phyloP scores from a whole-genome alignment of 2,888 invertebrate genomes.

The Ormyrus pomaceus region DNA sequence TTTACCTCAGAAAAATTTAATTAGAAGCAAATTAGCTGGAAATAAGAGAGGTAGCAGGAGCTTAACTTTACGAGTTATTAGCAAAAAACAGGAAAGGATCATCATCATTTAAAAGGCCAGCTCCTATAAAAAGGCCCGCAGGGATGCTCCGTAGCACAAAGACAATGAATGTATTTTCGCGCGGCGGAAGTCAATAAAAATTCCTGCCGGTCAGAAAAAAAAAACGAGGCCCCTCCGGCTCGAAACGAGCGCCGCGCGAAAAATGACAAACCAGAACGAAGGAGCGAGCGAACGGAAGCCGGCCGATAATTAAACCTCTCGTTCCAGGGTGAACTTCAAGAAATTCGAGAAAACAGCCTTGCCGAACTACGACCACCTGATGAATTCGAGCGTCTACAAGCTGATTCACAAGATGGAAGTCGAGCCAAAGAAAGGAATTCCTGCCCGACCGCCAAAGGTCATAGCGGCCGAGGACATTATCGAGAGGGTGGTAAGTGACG shows the following conservation, averaged over 20 bases:
- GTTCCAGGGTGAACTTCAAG: conserved; percentile 89
- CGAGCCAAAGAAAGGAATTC: conserved; percentile 82
- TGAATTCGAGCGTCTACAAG: conserved; percentile 88
- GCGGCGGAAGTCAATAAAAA: conserved; percentile 26
- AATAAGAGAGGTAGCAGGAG: background rate
- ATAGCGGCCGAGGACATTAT: conserved; percentile 82
- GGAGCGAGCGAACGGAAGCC: background rate
- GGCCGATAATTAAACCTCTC: too few species aligned
- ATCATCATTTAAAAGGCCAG: background rate
- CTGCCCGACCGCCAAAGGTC: conserved; percentile 80
- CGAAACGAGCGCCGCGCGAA: background rate
- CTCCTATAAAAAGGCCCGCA: too few species aligned
- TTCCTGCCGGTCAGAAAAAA: background rate
- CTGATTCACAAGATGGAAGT: conserved; percentile 87
- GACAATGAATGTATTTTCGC: background rate
- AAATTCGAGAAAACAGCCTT: conserved; percentile 89
- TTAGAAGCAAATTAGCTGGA: too few species aligned
- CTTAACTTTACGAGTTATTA: too few species aligned
- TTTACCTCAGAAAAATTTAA: background rate
- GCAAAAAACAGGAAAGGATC: too few species aligned
- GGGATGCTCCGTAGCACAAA: too few species aligned
- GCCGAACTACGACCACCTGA: conserved; percentile 84
- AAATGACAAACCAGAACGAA: conserved; percentile 3
- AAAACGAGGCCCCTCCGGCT: too few species aligned
- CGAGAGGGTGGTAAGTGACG: conserved; percentile 70